These are phyloP conservation scores for Pipra filicauda DNA, from an alignment of 2,113 vertebrate genomes.

Conservation along the genomic window DNA sequence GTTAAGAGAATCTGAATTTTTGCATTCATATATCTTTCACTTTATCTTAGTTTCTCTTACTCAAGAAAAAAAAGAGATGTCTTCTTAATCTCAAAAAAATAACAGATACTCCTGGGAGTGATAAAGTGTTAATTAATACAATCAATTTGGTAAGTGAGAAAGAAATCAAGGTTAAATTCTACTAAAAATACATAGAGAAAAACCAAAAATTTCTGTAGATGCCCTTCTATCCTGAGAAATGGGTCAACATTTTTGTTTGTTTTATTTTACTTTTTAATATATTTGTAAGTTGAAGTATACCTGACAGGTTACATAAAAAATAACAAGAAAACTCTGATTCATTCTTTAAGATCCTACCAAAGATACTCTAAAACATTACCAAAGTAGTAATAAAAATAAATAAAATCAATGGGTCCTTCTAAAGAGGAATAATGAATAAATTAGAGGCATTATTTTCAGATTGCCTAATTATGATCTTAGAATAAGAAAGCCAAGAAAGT, in stretches of 20 bases:
- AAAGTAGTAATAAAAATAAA: background rate
- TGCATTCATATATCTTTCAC: background rate
- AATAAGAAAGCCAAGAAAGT: background rate
- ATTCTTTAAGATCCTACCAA: background rate
- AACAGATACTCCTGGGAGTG: background rate
- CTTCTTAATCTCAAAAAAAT: background rate
- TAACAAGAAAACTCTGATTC: background rate
- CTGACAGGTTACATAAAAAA: background rate
- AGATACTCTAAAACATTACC: background rate
- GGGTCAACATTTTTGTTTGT: background rate
- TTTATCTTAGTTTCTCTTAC: background rate
- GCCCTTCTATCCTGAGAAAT: background rate
- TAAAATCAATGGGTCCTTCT: background rate
- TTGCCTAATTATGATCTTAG: background rate
- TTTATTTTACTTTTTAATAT: background rate
- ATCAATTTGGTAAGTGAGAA: background rate
- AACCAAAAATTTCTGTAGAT: accelerated
- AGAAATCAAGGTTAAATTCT: background rate
- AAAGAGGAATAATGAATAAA: background rate
- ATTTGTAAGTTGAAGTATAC: background rate
- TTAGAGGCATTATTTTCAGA: background rate
- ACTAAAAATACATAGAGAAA: background rate
- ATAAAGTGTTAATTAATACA: background rate
- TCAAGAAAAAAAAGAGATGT: accelerated
- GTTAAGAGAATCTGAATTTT: background rate